A percentile compares a stretch with the other conserved stretches of the same genome.
These are phyloP conservation scores for Patagioenas fasciata DNA, from an alignment of 2,113 vertebrate species.

Conservation along the genomic window DNA sequence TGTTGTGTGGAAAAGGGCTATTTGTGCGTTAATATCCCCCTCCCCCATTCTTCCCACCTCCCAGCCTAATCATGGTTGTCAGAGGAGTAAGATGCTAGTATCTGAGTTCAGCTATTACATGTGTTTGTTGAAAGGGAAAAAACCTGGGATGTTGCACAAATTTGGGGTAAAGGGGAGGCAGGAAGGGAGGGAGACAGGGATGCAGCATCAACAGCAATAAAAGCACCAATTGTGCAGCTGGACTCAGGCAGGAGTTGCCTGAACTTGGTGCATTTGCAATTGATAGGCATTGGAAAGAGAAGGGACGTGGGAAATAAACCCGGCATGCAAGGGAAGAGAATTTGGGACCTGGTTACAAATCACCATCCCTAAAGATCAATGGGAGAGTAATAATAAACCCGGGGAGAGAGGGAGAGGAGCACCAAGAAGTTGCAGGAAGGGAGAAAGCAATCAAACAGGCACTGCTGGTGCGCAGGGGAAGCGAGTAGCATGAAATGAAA, in stretches of 20 bases:
- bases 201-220: slow-evolving; percentile 52
- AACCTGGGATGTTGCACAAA: background rate
- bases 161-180: background rate
- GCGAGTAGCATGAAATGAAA: slow-evolving; percentile 20
- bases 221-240: slow-evolving; percentile 47
- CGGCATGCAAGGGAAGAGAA: background rate
- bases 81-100: background rate
- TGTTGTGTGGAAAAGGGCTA: background rate
- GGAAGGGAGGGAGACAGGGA: background rate
- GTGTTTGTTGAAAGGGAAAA: background rate
- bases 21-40: background rate
- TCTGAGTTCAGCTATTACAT: background rate
- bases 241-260: slow-evolving; percentile 43
- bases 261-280: slow-evolving; percentile 47
- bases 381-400: background rate
- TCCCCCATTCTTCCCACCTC: background rate
- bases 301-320: background rate
- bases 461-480: background rate
- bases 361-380: background rate
- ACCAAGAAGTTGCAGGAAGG: slow-evolving; percentile 25
- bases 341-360: background rate
- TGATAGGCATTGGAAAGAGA: background rate
- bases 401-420: background rate
- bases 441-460: slow-evolving; percentile 48
- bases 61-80: background rate